Base-by-base conservation (phyloP, 2,113 vertebrate genomes). In the Calyptommatus sinebrachiatus region DNA sequence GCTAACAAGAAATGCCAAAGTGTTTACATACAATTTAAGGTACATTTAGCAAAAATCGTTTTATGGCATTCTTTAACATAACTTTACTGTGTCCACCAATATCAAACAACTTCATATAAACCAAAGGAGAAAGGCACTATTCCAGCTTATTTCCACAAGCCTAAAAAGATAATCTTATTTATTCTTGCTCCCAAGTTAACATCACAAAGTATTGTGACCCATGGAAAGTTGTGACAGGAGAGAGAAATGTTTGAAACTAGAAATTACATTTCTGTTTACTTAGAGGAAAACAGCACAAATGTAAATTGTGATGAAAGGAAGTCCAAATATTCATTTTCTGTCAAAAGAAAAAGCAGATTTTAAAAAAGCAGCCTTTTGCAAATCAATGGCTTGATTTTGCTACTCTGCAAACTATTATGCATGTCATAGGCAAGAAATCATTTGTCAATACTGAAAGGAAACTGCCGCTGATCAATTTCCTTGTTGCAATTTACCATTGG, bases 1-100 rank as follows among this genome's bases (percentile, higher is more conserved):
- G 57, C 35, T 73, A 53, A 79, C 76, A 87, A 89, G 79, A 0
- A 0, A 88, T 69, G 81, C 79, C 83, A 84, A 87, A 77, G 82
- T 78, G 73, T 90, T 61, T 76, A 24, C 11, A 71, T 24, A 6
- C 71, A 73, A 0, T 65, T 83, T 71, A 86, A 78, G 83, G 82
- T 5, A 62, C 48, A 75, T 73, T 74, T 5, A 79, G 77, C 72
- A 50, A 50, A 50, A 50, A 50, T 7, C 5, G 8, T 60, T 57
- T 20, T 73, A 31, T 4, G 20, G 31, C 28, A 73, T 8, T 10
- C 5, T 73, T 57, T 5, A 41, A 62, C 16, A 12, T 4, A 7
- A 24, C 5, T 65, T 76, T 12, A 46, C 12, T 28, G 41, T 5
- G 12, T 14, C 62, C 12, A 74, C 9, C 12, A 35, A 45, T 63